Evolutionary conservation across 2,888 invertebrate species (phyloP), one percentile per base, ranked within the genome.

Genomic region (Noctua pronuba): DNA sequence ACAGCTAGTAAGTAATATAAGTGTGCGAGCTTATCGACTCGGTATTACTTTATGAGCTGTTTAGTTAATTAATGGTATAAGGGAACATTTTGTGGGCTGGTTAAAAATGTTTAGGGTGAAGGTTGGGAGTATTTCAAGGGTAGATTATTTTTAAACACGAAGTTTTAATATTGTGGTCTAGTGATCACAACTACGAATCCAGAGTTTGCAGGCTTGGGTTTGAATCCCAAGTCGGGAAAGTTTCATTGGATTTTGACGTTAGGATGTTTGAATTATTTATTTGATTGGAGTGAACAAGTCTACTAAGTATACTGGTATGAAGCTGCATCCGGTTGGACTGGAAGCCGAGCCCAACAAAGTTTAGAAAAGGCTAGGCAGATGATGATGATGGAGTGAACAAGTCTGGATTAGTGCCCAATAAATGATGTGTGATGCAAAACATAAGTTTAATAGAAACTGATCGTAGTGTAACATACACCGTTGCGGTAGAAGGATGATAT

Each of bases 21-120:
- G 80, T 80, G 72, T 52, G 71, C 74, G 75, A 72, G 83, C 55
- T 75, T 69, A 80, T 84, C 58, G 68, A 35, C 60, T 68, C 10
- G 1, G 2, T 68, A 80, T 75, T 69, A 72, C 46, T 65, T 74
- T 60, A 83, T 67, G 49, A 71, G 52, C 16, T 73, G 62, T 35
- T 78, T 35, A 58, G 11, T n/a, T 77, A 73, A 73, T 78, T 83
- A 73, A 49, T 46, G 66, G 18, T 28, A 55, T 46, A 55, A 1
- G 21, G 38, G 21, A 38, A 67, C 55, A 71, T 55, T 18, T 41
- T 38, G n/a, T 31, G 13, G 55, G 31, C 5, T 49, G 1, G 41
- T 49, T 78, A 24, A n/a, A 66, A 38, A 49, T 46, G 24, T 35
- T 64, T 28, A 13, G 8, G 44, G 21, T 77, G 3, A 77, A 77